Conservation (phyloP, 2,113 vertebrate species). For the Cyrtonyx montezumae region DNA sequence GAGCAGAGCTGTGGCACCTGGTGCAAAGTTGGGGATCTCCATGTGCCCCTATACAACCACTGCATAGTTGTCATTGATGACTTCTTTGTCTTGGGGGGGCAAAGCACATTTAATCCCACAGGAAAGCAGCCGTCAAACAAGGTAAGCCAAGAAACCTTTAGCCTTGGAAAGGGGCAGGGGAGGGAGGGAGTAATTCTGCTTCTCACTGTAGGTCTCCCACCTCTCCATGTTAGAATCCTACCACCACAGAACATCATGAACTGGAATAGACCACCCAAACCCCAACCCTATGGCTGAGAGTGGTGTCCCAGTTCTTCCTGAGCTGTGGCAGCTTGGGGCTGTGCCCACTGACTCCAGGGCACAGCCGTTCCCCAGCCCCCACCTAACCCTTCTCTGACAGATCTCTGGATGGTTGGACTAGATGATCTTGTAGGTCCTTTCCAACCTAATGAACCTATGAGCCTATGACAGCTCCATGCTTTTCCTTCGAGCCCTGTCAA, state of each 20-base stretch:
- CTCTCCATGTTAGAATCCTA: neutral
- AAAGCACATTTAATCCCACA: conserved; percentile 57
- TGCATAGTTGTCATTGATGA: conserved; percentile 11
- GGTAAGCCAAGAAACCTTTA: conserved; percentile 5
- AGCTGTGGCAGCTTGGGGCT: neutral
- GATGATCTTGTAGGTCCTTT: too few relatives aligned
- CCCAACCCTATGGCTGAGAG: neutral
- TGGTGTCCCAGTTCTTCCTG: neutral
- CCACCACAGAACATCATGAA: neutral
- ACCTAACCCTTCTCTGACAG: neutral
- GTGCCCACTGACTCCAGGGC: neutral
- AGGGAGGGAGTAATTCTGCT: neutral
- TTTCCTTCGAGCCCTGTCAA: neutral
- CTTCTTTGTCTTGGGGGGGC: conserved; percentile 74
- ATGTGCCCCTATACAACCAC: conserved; percentile 68
- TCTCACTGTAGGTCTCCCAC: neutral
- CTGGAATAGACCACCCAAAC: neutral
- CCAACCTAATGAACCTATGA: too few relatives aligned
- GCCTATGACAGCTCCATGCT: neutral
- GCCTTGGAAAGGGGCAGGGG: neutral
- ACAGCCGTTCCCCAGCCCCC: neutral
- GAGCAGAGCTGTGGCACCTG: conserved; percentile 23
- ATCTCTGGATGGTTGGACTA: too few relatives aligned
- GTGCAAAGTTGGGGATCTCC: conserved; percentile 40
- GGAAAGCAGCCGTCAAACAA: conserved; percentile 68